phyloP scores from a whole-genome alignment of 2,113 vertebrate species.

The Rhea pennata region DNA sequence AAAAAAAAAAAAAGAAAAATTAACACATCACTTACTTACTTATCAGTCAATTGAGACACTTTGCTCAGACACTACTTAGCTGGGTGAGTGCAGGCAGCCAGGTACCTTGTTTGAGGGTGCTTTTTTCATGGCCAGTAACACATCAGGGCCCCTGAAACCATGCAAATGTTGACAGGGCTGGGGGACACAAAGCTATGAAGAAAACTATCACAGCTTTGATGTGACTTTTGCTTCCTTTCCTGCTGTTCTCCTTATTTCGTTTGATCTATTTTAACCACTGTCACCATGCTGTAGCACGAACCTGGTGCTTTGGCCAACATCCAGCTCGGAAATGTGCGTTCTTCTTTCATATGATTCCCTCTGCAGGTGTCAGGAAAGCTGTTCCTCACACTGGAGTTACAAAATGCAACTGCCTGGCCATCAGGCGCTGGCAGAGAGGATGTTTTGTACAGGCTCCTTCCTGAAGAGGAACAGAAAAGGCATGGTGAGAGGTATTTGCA shows the following conservation, averaged over 20 bases:
- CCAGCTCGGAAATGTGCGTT: constrained; percentile 1
- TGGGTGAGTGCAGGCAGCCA: background rate
- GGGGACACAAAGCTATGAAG: background rate
- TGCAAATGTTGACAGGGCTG: background rate
- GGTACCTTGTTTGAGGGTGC: background rate
- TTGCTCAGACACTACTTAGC: constrained; percentile 13
- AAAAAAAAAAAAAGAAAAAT: background rate
- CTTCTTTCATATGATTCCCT: constrained; percentile 1
- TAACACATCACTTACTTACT: background rate
- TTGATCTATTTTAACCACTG: constrained; percentile 15
- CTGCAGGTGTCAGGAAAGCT: constrained; percentile 45
- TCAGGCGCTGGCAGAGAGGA: background rate
- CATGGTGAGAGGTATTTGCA: background rate
- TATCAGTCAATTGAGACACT: constrained; percentile 1
- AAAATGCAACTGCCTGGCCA: background rate
- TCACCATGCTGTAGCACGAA: background rate
- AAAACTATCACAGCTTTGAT: background rate
- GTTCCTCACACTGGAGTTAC: background rate
- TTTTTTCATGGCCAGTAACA: background rate
- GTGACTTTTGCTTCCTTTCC: background rate
- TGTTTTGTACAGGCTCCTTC: background rate
- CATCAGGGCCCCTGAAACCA: background rate
- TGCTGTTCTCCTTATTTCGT: background rate
- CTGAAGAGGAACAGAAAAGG: background rate
- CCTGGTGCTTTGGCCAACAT: background rate